These are phyloP conservation scores for Cuniculus paca DNA, from an alignment of 2,797 vertebrate species.

Conservation along the genomic window DNA sequence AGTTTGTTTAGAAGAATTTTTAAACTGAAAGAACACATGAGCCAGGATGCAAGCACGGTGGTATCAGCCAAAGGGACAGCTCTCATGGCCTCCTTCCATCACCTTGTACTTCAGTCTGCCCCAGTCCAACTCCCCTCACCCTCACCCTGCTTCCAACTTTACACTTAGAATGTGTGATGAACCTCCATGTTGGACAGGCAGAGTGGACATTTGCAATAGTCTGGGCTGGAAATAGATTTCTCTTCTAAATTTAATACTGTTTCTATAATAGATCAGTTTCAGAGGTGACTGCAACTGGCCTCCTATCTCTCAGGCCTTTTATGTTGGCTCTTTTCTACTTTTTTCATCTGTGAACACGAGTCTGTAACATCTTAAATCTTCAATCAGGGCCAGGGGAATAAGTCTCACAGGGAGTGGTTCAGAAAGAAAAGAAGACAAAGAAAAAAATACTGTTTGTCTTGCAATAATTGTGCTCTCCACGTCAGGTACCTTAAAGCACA, in stretches of 20 bases:
- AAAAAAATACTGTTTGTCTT: neutral
- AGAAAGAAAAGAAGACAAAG: too few species aligned
- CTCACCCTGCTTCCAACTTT: neutral
- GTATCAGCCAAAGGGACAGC: neutral
- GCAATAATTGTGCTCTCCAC: neutral
- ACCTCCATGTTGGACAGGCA: neutral
- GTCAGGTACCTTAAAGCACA: neutral
- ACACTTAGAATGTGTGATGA: neutral
- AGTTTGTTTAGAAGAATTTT: conserved; percentile 75
- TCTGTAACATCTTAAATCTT: neutral
- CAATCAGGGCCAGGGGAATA: fast-evolving
- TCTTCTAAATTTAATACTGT: neutral
- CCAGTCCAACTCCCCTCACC: neutral
- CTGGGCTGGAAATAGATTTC: neutral
- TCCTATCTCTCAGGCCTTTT: neutral
- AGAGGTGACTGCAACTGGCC: fast-evolving
- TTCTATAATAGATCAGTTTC: neutral
- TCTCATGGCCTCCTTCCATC: neutral
- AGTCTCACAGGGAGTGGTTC: fast-evolving
- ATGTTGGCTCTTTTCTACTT: neutral
- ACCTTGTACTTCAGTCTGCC: neutral
- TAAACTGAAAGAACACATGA: conserved; percentile 61
- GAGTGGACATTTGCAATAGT: neutral
- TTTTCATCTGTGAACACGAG: neutral
- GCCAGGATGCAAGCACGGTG: neutral